Conservation (phyloP, 2,113 vertebrate genomes). For the Serinus canaria region DNA sequence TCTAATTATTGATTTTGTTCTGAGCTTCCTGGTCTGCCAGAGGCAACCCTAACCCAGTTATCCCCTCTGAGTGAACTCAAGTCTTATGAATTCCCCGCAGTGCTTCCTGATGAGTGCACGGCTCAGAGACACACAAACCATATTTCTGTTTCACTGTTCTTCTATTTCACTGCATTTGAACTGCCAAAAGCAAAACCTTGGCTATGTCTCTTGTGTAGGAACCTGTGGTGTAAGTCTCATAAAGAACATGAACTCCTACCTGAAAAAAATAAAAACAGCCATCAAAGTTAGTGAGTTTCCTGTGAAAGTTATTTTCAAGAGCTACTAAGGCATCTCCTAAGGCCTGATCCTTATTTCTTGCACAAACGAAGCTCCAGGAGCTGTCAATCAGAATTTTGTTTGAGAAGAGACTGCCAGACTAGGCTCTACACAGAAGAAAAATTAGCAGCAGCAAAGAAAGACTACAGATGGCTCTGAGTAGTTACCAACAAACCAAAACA, state of each 20-base stretch:
- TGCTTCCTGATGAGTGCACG: not conserved
- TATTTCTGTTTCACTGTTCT: not conserved
- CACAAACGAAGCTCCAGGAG: not conserved
- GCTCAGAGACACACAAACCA: not conserved
- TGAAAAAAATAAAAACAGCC: not conserved
- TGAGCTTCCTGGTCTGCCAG: constrained; percentile 7
- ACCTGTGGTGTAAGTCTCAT: not conserved
- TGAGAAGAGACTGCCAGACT: not conserved
- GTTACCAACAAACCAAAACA: not conserved
- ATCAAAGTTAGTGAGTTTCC: not conserved
- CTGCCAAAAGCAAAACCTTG: not conserved
- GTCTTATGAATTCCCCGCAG: not conserved
- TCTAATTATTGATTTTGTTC: constrained; percentile 37
- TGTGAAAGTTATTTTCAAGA: not conserved
- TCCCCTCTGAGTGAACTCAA: constrained; percentile 14
- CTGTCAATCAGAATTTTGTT: not conserved
- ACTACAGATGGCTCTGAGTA: not conserved
- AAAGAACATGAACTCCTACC: not conserved
- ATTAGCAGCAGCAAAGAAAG: not conserved
- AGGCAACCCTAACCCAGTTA: constrained; percentile 3
- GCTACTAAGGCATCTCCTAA: not conserved
- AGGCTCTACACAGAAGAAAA: not conserved
- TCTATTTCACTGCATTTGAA: constrained; percentile 18
- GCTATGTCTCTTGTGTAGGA: not conserved
- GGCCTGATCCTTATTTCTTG: not conserved